phyloP scores from a whole-genome alignment of 2,113 vertebrate species.

The human region GRCh38 chr6:15888001-15888500 shows the following conservation, averaged over 20 bases:
- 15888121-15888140: background rate
- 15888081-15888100: background rate
- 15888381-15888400: background rate
- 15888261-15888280: background rate
- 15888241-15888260: background rate
- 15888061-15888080: background rate
- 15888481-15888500: background rate
- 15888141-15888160: background rate
- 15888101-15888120: background rate
- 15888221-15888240: conserved; percentile 37
- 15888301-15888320: background rate
- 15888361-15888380: background rate
- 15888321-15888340: background rate
- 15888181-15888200: background rate
- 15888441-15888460: background rate
- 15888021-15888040: background rate
- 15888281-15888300: background rate
- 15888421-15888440: background rate
- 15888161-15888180: background rate
- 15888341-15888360: background rate
- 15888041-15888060: background rate
- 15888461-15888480: background rate
- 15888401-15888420: background rate
- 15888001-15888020: conserved; percentile 22
- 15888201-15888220: background rate